Evolutionary conservation across 2,113 vertebrate species (phyloP).

Genomic region (Oncorhynchus clarkii): DNA sequence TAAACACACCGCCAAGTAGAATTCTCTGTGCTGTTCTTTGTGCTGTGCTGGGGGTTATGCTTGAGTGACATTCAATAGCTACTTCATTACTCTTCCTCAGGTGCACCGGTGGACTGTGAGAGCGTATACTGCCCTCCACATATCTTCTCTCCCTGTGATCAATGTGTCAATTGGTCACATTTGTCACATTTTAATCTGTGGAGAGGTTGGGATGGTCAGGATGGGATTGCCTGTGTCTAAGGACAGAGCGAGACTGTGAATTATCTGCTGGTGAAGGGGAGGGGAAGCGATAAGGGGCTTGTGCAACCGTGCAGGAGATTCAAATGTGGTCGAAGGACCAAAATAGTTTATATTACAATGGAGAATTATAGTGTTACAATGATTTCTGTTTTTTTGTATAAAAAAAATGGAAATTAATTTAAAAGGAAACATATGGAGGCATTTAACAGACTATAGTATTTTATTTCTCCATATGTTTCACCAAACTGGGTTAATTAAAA

Average conservation of each 20-base stretch:
- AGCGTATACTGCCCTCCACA: not conserved
- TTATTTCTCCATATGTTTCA: too few species aligned
- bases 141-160: conserved; percentile 38
- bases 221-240: conserved; percentile 13
- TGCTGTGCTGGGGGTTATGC: not conserved
- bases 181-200: conserved; percentile 49
- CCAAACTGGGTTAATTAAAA: too few species aligned
- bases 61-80: conserved; percentile 20
- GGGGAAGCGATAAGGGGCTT: not conserved
- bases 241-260: not conserved
- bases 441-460: too few species aligned
- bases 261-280: not conserved
- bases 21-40: too few species aligned
- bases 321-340: not conserved
- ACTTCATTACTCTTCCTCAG: conserved; percentile 22
- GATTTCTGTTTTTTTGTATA: too few species aligned
- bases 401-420: too few species aligned
- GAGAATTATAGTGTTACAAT: too few species aligned
- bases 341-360: too few species aligned
- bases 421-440: too few species aligned
- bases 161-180: conserved; percentile 31
- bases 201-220: not conserved
- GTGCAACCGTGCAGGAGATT: not conserved
- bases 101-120: not conserved
- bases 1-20: too few species aligned